Percentiles rank a stretch among this genome's conserved stretches.
phyloP scores from a whole-genome alignment of 1,140 invertebrate genomes.

The Ptiloglossa arizonensis region DNA sequence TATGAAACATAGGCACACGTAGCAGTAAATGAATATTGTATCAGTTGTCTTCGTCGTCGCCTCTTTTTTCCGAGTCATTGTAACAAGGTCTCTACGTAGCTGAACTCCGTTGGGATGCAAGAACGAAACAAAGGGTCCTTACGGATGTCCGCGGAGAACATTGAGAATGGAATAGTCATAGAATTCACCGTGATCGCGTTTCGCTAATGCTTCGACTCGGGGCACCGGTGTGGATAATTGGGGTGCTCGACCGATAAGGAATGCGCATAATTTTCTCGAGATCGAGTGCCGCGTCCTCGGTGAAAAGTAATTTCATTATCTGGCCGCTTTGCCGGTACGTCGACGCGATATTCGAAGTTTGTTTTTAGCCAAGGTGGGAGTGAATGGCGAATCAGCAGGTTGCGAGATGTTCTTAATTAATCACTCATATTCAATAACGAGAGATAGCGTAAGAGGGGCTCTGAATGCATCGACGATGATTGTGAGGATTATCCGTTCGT shows the following conservation, averaged over 20 bases:
- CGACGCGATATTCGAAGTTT: slow-evolving; percentile 49
- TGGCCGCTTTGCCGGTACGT: neutral
- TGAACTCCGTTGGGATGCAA: slow-evolving; percentile 57
- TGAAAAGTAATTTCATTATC: neutral
- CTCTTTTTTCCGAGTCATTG: slow-evolving; percentile 60
- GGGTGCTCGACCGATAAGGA: neutral
- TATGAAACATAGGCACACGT: slow-evolving; percentile 65
- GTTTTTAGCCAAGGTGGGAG: slow-evolving; percentile 46
- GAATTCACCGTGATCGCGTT: neutral
- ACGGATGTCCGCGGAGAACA: slow-evolving; percentile 29
- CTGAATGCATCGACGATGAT: slow-evolving; percentile 70
- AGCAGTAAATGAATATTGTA: slow-evolving; percentile 70
- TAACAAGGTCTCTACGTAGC: slow-evolving; percentile 52
- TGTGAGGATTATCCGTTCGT: slow-evolving; percentile 70
- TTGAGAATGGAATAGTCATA: neutral
- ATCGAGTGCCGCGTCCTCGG: neutral
- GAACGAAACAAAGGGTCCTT: slow-evolving; percentile 52
- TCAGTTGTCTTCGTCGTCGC: slow-evolving; percentile 65
- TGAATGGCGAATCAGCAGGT: slow-evolving; percentile 56
- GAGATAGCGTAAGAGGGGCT: slow-evolving; percentile 53
- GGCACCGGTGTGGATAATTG: no score
- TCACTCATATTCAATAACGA: slow-evolving; percentile 73
- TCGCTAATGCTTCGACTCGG: neutral
- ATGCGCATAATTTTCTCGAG: neutral
- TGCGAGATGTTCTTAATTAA: slow-evolving; percentile 73